These are phyloP conservation scores for Euzetes globulus DNA, from an alignment of 2,888 invertebrate genomes.

Conservation along the genomic window DNA sequence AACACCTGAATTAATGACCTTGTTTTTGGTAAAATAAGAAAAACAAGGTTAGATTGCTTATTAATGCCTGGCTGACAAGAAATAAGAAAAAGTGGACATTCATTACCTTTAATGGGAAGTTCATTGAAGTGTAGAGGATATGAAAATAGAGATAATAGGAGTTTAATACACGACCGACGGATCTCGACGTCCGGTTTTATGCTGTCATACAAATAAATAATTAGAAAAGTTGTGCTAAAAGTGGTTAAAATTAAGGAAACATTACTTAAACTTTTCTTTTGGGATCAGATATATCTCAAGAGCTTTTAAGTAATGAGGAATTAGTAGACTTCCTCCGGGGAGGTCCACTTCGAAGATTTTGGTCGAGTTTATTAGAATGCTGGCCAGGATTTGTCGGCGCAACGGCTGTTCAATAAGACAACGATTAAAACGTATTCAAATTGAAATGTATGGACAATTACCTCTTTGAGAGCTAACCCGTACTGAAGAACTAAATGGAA, in stretches of 20 bases:
- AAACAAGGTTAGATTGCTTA: too few species aligned
- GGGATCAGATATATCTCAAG: conserved; percentile 70
- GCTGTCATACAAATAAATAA: not conserved
- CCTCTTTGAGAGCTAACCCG: conserved; percentile 55
- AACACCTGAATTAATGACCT: too few species aligned
- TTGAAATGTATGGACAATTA: conserved; percentile 5
- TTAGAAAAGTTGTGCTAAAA: not conserved
- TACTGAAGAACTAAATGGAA: conserved; percentile 65
- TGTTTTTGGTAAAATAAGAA: too few species aligned
- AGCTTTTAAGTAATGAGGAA: conserved; percentile 81
- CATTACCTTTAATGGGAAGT: conserved; percentile 48
- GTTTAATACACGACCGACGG: conserved; percentile 81
- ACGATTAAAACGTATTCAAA: conserved; percentile 37
- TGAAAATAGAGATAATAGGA: conserved; percentile 79
- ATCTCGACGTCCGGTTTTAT: conserved; percentile 51
- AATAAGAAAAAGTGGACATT: not conserved
- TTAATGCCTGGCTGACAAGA: too few species aligned
- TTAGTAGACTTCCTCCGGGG: conserved; percentile 80
- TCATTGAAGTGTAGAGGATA: conserved; percentile 82
- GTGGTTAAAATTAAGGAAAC: conserved; percentile 47
- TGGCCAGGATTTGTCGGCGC: conserved; percentile 62
- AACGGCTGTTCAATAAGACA: not conserved
- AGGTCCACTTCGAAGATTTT: conserved; percentile 85
- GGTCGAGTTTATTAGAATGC: conserved; percentile 73
- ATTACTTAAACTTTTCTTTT: conserved; percentile 69